phyloP scores from a whole-genome alignment of 2,888 invertebrate genomes.

The Prionchulus punctatus region DNA sequence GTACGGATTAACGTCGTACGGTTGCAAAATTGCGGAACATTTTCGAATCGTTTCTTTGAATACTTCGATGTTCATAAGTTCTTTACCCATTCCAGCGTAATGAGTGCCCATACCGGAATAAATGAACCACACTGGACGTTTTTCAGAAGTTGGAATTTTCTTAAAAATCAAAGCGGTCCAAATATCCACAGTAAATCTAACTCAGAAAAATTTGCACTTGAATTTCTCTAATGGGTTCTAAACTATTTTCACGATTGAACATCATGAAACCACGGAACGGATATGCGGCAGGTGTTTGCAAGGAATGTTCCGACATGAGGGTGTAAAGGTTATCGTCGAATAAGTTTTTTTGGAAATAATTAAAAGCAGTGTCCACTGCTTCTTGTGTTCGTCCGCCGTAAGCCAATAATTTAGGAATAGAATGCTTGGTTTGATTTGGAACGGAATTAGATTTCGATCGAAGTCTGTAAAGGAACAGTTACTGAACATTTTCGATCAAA shows the following conservation, averaged over 20 bases:
- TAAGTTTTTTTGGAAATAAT: slow-evolving; percentile 25
- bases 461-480: not conserved
- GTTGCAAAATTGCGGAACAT: slow-evolving; percentile 57
- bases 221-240: not conserved
- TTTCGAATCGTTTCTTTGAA: slow-evolving; percentile 62
- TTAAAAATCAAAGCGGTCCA: not conserved
- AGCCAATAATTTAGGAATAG: too few species aligned
- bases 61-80: slow-evolving; percentile 60
- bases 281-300: slow-evolving; percentile 51
- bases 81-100: slow-evolving; percentile 85
- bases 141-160: slow-evolving; percentile 9
- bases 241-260: slow-evolving; percentile 30
- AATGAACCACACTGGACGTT: slow-evolving; percentile 64
- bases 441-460: too few species aligned
- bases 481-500: not conserved
- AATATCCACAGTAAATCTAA: not conserved
- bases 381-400: slow-evolving; percentile 71
- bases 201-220: too few species aligned
- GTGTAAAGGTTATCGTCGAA: slow-evolving; percentile 38
- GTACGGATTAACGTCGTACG: slow-evolving; percentile 64
- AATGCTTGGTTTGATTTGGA: too few species aligned
- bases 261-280: slow-evolving; percentile 60
- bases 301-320: slow-evolving; percentile 57
- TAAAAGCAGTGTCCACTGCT: slow-evolving; percentile 48
- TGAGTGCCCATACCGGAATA: slow-evolving; percentile 97